Base-by-base conservation (phyloP, 2,888 invertebrate species). In the Taphrorychus bicolor region DNA sequence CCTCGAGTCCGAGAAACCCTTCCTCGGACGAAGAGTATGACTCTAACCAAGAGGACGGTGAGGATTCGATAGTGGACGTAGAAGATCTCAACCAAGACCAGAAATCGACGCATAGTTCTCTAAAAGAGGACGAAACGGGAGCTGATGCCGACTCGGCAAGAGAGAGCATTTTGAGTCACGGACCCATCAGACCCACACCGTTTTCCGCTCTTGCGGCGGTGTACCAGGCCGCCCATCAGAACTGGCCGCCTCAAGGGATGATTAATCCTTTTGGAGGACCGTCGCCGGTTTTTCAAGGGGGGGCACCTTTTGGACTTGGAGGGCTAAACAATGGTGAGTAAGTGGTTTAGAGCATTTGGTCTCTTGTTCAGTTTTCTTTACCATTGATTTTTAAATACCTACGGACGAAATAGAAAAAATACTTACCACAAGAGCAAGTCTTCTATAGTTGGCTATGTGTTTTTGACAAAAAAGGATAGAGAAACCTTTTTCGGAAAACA, bases 121-220 rank as follows among this genome's bases (percentile, higher is more conserved):
- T 73, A 16, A 78, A 80, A 66, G 79, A 79, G 54, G 73, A 71
- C 53, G 86, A 86, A 72, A 7, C 48, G 18, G 56, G 24, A 16
- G 17, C 48, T 3, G 21, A 42, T 14, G 19, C 16, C n/a, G 75
- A 76, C 57, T 72, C 74, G 24, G 75, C 76, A 60, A 70, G 74
- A 54, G 76, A 77, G 78, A 82, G 82, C 70, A 70, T 84, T 75
- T 58, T 74, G 68, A 77, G 62, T 75, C 86, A 86, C 76, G 88
- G 87, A 24, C 90, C 90, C 18, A 91, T 92, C 69, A 82, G 92
- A 74, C 92, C 92, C 71, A 92, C 91, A 66, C 91, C 92, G 17
- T 92, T 92, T 82, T 91, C 89, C 77, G 89, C 90, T 17, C 77
- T 90, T 62, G 88, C 89, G 52, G 91, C 91, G 68, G 91, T 91